phyloP scores from a whole-genome alignment of 2,888 invertebrate genomes.

The Philonicus albiceps region DNA sequence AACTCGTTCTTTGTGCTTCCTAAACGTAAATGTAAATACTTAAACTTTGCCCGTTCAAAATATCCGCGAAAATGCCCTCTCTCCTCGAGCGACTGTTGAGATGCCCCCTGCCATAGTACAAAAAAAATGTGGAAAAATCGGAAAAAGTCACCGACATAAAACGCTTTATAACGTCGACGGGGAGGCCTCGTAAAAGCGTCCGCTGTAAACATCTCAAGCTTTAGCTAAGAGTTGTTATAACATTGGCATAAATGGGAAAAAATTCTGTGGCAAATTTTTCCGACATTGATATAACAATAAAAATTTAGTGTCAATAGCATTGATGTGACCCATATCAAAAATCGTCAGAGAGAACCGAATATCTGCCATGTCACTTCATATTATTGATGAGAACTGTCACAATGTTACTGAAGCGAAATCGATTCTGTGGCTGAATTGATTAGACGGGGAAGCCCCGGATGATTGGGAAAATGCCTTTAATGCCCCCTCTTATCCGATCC shows the following conservation, averaged over 20 bases:
- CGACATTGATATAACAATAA: slow-evolving; percentile 42
- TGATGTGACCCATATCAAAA: slow-evolving; percentile 44
- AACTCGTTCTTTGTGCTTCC: slow-evolving; percentile 21
- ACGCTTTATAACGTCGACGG: slow-evolving; percentile 23
- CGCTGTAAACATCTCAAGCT: slow-evolving; percentile 24
- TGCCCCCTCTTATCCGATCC: neutral
- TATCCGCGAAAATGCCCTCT: slow-evolving; percentile 17
- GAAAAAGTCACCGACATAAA: slow-evolving; percentile 24
- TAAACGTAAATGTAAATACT: slow-evolving; percentile 41
- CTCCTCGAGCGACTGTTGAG: neutral
- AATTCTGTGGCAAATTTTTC: slow-evolving; percentile 42
- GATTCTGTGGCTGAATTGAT: slow-evolving; percentile 29
- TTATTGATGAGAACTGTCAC: slow-evolving; percentile 40
- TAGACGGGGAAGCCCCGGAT: slow-evolving; percentile 23
- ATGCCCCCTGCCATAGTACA: neutral
- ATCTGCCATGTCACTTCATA: slow-evolving; percentile 43
- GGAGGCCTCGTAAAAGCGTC: slow-evolving; percentile 19
- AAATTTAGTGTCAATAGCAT: slow-evolving; percentile 43
- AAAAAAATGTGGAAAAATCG: slow-evolving; percentile 8
- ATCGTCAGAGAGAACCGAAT: slow-evolving; percentile 28
- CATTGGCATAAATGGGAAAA: slow-evolving; percentile 37
- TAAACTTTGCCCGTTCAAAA: slow-evolving; percentile 33
- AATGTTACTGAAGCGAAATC: slow-evolving; percentile 32
- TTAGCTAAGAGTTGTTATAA: slow-evolving; percentile 9
- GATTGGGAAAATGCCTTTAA: slow-evolving; percentile 30